Percentiles rank a stretch among this genome's conserved stretches.
These are phyloP conservation scores for Hydractinia symbiolongicarpus DNA, from an alignment of 30 jellyfish, hydroid and myxozoan genomes.

Conservation along the genomic window DNA sequence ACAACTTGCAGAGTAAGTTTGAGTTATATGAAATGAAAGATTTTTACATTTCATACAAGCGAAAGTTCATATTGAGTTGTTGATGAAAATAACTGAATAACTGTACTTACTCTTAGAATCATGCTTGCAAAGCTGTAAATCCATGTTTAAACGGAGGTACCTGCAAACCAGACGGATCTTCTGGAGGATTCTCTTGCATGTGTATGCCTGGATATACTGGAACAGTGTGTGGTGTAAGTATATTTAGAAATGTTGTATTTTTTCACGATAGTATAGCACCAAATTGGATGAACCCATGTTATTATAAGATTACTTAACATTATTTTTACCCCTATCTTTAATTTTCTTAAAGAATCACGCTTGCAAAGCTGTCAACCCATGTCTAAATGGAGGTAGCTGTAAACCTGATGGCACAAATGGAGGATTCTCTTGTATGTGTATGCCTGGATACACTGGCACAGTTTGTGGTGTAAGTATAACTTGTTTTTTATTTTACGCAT, in stretches of 20 bases:
- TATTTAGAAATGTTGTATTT: not conserved
- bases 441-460: slow-evolving; percentile 63
- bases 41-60: no score
- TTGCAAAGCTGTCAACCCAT: slow-evolving; percentile 16
- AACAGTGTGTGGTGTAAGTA: not conserved
- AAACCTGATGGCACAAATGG: slow-evolving; percentile 16
- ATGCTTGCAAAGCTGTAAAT: slow-evolving; percentile 36
- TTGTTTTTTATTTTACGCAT: not conserved
- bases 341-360: not conserved
- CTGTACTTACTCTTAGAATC: not conserved
- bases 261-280: not conserved
- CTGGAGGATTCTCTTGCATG: slow-evolving; percentile 50
- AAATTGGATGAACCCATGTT: not conserved
- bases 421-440: slow-evolving; percentile 52
- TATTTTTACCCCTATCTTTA: not conserved
- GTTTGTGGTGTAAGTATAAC: slow-evolving; percentile 25
- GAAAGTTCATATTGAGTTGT: no score
- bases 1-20: slow-evolving; percentile 35
- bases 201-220: slow-evolving; percentile 77
- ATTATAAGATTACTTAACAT: not conserved
- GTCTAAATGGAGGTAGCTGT: slow-evolving; percentile 9
- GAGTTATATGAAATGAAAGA: no score
- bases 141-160: slow-evolving; percentile 67
- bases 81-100: no score
- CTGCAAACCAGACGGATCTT: slow-evolving; percentile 58